Evolutionary conservation across 2,888 invertebrate species (phyloP).

Genomic region (Stenchaetothrips biformis): DNA sequence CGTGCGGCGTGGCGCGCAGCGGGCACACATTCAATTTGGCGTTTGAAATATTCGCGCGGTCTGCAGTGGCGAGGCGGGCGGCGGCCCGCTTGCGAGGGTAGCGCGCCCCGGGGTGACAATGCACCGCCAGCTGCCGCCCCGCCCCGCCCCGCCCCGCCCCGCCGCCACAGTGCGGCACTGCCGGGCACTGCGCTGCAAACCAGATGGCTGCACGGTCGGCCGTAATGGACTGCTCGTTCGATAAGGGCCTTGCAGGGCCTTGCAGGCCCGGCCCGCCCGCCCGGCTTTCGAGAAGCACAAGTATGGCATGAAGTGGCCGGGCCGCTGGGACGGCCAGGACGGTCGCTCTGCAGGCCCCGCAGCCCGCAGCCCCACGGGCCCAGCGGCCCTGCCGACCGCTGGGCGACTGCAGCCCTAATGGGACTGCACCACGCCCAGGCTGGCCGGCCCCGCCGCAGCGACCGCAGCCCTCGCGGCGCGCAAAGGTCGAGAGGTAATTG

Average conservation of each 20-base stretch:
- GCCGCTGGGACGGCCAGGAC: background rate
- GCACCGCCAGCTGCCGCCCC: background rate
- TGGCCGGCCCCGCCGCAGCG: background rate
- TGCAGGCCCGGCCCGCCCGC: background rate
- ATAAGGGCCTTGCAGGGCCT: constrained; percentile 11
- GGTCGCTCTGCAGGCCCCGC: too few species aligned
- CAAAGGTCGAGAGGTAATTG: background rate
- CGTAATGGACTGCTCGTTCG: constrained; percentile 22
- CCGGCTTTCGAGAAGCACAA: background rate
- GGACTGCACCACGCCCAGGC: background rate
- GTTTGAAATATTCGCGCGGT: background rate
- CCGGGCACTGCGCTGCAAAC: background rate
- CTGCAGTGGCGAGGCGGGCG: background rate
- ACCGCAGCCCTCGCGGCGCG: background rate
- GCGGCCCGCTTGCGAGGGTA: background rate
- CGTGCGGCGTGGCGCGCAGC: too few species aligned
- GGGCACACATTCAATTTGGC: too few species aligned
- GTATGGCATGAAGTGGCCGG: background rate
- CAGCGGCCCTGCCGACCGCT: background rate
- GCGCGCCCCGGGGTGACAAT: background rate
- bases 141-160: background rate
- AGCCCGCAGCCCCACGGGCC: background rate
- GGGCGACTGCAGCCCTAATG: constrained; percentile 5
- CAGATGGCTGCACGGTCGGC: background rate
- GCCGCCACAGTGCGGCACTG: background rate